phyloP scores from a whole-genome alignment of 2,888 invertebrate species.

The Taenaris catops region DNA sequence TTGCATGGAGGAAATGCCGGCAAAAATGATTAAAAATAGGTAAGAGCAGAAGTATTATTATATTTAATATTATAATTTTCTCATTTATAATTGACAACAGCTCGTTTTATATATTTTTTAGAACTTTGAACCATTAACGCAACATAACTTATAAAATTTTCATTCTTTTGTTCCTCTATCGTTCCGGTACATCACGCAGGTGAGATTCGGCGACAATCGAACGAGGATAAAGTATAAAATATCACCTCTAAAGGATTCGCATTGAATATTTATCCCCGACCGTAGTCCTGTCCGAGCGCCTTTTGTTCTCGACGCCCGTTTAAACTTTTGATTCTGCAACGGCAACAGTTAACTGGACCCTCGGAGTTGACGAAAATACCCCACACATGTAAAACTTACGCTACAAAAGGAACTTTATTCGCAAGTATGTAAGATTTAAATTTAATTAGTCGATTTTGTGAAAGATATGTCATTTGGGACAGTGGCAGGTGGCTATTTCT shows the following conservation, averaged over 20 bases:
- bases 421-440: slow-evolving; percentile 24
- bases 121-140: too few species aligned
- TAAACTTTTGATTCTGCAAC: slow-evolving; percentile 80
- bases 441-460: slow-evolving; percentile 10
- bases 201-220: slow-evolving; percentile 60
- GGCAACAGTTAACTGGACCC: slow-evolving; percentile 77
- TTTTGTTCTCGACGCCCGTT: slow-evolving; percentile 76
- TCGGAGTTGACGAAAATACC: slow-evolving; percentile 51
- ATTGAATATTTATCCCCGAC: slow-evolving; percentile 75
- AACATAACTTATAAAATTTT: slow-evolving; percentile 14
- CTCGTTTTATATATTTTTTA: too few species aligned
- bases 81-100: too few species aligned
- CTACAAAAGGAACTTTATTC: slow-evolving; percentile 30
- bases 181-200: slow-evolving; percentile 62
- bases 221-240: slow-evolving; percentile 70
- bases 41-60: too few species aligned
- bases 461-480: slow-evolving; percentile 38
- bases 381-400: slow-evolving; percentile 21
- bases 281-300: slow-evolving; percentile 65
- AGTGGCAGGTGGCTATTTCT: slow-evolving; percentile 63
- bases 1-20: too few species aligned
- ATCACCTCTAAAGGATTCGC: slow-evolving; percentile 76
- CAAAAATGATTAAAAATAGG: too few species aligned
- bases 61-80: too few species aligned
- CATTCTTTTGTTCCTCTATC: slow-evolving; percentile 27